Evolutionary conservation across 2,797 vertebrate species (phyloP).

Genomic region (Bufotes viridis): DNA sequence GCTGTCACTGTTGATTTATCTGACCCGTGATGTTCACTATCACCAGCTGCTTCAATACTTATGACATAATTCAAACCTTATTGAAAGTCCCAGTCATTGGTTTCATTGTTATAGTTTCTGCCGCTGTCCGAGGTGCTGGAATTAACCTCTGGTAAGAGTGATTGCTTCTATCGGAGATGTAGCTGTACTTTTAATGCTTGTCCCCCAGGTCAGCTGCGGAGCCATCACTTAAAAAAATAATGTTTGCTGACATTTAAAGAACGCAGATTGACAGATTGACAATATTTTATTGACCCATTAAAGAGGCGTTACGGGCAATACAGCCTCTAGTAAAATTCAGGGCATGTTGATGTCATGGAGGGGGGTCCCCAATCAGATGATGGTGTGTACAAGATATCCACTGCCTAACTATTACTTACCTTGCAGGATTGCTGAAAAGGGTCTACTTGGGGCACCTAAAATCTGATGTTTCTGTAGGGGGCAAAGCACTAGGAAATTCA

Average conservation of each 20-base stretch:
- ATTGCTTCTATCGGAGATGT: slow-evolving; percentile 38
- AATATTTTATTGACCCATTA: slow-evolving; percentile 19
- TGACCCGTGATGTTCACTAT: slow-evolving; percentile 65
- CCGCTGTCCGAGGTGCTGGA: slow-evolving; percentile 52
- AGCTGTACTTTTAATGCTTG: slow-evolving; percentile 19
- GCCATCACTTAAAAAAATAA: slow-evolving; percentile 1
- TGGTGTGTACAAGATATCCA: background rate
- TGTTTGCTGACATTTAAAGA: slow-evolving; percentile 19
- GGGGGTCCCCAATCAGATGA: background rate
- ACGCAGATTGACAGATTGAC: slow-evolving; percentile 13
- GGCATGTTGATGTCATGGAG: background rate
- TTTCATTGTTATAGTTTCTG: slow-evolving; percentile 42
- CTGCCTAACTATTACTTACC: no score
- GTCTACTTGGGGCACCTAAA: no score
- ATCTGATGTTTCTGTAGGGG: no score
- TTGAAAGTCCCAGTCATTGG: slow-evolving; percentile 36
- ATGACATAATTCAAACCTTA: slow-evolving; percentile 53
- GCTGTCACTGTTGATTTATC: slow-evolving; percentile 60
- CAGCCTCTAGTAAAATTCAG: slow-evolving; percentile 6
- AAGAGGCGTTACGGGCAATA: slow-evolving; percentile 9
- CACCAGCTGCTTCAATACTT: slow-evolving; percentile 59
- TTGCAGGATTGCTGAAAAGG: no score
- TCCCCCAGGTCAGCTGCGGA: background rate
- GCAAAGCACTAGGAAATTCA: no score
- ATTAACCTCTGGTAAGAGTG: slow-evolving; percentile 10